Evolutionary conservation across 2,113 vertebrate genomes (phyloP).

Genomic region (Lasiurus borealis): DNA sequence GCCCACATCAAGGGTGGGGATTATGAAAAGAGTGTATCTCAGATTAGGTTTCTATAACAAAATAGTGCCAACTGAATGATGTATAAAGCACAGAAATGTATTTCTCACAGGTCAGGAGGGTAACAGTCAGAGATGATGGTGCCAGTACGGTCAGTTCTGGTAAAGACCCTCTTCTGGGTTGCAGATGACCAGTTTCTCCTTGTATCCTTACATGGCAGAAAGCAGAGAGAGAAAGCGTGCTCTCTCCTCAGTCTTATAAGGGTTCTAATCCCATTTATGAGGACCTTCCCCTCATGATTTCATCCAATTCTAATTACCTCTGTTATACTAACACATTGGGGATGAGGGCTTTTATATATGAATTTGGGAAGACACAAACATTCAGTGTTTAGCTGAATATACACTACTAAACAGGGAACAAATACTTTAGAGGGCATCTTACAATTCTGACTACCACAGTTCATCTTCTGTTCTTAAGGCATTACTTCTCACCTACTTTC

Average conservation of each 20-base stretch:
- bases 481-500: background rate
- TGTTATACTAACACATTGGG: background rate
- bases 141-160: background rate
- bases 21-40: background rate
- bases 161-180: background rate
- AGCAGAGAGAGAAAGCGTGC: background rate
- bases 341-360: background rate
- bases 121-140: background rate
- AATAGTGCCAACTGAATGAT: background rate
- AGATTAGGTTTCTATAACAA: background rate
- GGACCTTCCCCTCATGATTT: background rate
- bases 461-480: background rate
- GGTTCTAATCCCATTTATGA: background rate
- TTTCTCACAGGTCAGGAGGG: background rate
- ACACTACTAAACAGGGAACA: background rate
- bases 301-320: background rate
- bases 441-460: background rate
- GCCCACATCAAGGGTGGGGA: background rate
- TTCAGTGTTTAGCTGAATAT: background rate
- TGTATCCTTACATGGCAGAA: background rate
- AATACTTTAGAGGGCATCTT: background rate
- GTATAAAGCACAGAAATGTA: background rate
- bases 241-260: background rate
- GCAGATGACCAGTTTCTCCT: background rate
- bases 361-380: background rate